Base-by-base conservation (phyloP, 2,888 invertebrate genomes). In the Ophion ventricosus region DNA sequence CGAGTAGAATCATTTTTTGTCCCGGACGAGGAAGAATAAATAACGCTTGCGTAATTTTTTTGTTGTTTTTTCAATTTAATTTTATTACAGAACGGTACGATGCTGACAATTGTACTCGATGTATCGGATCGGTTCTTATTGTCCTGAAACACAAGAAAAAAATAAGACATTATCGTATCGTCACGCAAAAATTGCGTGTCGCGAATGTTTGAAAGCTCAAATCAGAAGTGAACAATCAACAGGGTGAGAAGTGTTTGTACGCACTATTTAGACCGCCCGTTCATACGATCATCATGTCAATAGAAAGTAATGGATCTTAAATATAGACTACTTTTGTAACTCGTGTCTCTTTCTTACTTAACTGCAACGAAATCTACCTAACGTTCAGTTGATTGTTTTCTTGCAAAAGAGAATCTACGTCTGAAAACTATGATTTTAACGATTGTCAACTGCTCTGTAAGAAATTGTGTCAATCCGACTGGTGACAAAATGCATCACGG, bases 251-350 rank as follows among this genome's bases (percentile, higher is more conserved):
- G 92, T 92, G 92, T 82, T 35, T 93, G 92, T 92, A 92, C 90
- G 91, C 92, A 92, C 92, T 92, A 85, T 90, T 94, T 92, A 93
- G 94, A 92, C 94, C 94, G 94, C 94, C 94, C 94, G 94, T 94
- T 94, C 93, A 84, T 88, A 84, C 86, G 85, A 85, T 93, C 93
- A 94, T 94, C 93, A 94, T 86, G 69, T 81, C 49, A 80, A 59
- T 43, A 76, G n/a, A 35, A 43, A 25, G 49, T 70, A n/a, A 14
- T 63, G 17, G 7, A 35, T 35, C 35, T 35, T 35, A 8, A 35
- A 35, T 35, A 35, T 8, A 35, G 35, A 8, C 35, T 35, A 35
- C 5, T 35, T 35, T 35, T 35, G 35, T 35, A 35, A 35, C 35
- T 35, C 35, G 7, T 7, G 35, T 35, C 7, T 35, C 8, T 35